These are phyloP conservation scores for Drosophila erecta DNA, from an alignment of 1,140 invertebrate species.

Conservation along the genomic window DNA sequence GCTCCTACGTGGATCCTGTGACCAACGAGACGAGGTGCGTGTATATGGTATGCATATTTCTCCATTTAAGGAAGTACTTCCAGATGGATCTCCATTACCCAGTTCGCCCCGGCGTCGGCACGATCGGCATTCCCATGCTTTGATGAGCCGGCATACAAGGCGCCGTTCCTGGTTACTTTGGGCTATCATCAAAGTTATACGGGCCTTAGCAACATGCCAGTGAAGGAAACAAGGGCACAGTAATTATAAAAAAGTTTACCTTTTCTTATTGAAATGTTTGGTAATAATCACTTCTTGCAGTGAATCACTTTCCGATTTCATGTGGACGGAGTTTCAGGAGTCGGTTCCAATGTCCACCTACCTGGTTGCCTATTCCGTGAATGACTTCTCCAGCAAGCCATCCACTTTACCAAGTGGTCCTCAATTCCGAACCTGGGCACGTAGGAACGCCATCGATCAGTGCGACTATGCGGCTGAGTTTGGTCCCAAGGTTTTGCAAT, in stretches of 20 bases:
- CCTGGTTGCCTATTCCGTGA: conserved; percentile 91
- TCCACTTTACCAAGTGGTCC: conserved; percentile 91
- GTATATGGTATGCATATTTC: no score
- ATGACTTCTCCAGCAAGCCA: conserved; percentile 88
- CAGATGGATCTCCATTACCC: conserved; percentile 93
- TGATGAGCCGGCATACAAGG: conserved; percentile 96
- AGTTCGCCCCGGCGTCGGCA: conserved; percentile 95
- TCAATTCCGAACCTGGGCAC: conserved; percentile 86
- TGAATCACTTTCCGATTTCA: conserved; percentile 85
- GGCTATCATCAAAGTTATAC: conserved; percentile 88
- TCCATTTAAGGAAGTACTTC: not conserved
- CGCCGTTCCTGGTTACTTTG: conserved; percentile 92
- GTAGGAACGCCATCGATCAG: conserved; percentile 89
- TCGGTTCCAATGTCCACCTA: conserved; percentile 94
- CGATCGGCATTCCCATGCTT: conserved; percentile 97
- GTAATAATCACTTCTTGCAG: conserved; percentile 63
- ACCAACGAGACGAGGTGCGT: conserved; percentile 88
- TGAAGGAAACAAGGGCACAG: conserved; percentile 77
- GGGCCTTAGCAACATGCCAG: conserved; percentile 93
- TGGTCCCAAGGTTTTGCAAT: conserved; percentile 86
- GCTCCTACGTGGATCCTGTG: conserved; percentile 89
- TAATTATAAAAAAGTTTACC: conserved; percentile 6
- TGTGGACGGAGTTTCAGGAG: conserved; percentile 88
- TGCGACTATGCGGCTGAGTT: conserved; percentile 87
- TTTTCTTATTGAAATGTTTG: no score